A percentile compares a stretch with the other conserved stretches of the same genome.
phyloP scores from a whole-genome alignment of 30 jellyfish, hydroid and myxozoan genomes.

The Aurelia sp. region DNA sequence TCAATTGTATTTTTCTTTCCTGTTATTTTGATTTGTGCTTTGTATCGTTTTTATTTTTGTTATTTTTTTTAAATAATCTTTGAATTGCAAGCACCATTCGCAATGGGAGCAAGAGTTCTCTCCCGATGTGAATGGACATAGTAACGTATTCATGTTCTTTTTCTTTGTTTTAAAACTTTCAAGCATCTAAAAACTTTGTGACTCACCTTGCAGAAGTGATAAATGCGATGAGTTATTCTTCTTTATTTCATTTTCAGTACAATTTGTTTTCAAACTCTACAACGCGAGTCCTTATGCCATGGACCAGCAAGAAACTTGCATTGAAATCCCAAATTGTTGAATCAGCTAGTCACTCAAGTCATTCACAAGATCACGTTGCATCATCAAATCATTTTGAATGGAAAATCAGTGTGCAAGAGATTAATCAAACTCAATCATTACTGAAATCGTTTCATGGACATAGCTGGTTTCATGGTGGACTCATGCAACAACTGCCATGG shows the following conservation, averaged over 20 bases:
- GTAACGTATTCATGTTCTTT: too few relatives aligned
- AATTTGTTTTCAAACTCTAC: slow-evolving; percentile 27
- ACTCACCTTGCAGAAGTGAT: too few relatives aligned
- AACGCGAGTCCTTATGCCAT: slow-evolving; percentile 1
- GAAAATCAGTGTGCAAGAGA: slow-evolving; percentile 51
- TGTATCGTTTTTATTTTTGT: too few relatives aligned
- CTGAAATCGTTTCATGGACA: background rate
- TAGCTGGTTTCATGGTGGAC: slow-evolving; percentile 35
- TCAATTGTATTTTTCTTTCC: too few relatives aligned
- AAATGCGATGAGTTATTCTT: too few relatives aligned
- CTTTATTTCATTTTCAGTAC: slow-evolving; percentile 1
- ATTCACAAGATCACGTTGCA: background rate
- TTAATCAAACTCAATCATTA: slow-evolving; percentile 8
- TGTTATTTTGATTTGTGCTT: too few relatives aligned
- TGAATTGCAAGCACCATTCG: too few relatives aligned
- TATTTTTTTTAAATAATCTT: too few relatives aligned
- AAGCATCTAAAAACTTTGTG: too few relatives aligned
- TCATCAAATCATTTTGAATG: slow-evolving; percentile 17
- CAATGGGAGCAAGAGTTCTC: too few relatives aligned
- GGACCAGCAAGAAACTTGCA: slow-evolving; percentile 25
- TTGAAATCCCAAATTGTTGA: background rate
- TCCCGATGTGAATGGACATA: too few relatives aligned
- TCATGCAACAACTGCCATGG: slow-evolving; percentile 14
- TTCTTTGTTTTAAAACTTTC: too few relatives aligned
- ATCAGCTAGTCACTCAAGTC: background rate